Base-by-base conservation (phyloP, 2,888 invertebrate species). In the Caenorhabditis sp. region DNA sequence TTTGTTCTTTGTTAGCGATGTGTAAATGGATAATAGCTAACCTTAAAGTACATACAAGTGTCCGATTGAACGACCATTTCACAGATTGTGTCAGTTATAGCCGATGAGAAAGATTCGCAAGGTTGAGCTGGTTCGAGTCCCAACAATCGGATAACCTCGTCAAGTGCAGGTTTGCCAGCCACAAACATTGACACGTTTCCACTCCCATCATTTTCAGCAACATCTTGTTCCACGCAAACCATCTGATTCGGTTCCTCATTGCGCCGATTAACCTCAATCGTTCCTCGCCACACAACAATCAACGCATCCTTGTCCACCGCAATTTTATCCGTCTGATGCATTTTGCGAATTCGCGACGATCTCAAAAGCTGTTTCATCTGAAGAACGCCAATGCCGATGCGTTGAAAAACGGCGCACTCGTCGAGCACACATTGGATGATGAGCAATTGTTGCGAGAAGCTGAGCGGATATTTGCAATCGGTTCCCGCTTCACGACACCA, bases 401-500 rank as follows among this genome's bases (percentile, higher is more conserved):
- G 58, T 14, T 51, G 27, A 23, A 72, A 37, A 49, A 62, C 61
- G 21, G 64, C 58, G 27, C 72, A 72, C 37, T 72, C 67, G n/a
- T 58, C 49, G 43, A 72, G 54, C 5, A 72, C 21, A 26, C 51
- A 37, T 62, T 72, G 62, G 27, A 71, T 53, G 3, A 26, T 17
- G 14, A 68, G 58, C 2, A 74, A 36, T 36, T 74, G 74, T 37
- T 74, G 69, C 1, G 66, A 62, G 27, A 74, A 68, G 0, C 55
- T 43, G 0, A 74, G 24, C 1, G 69, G 69, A 57, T 69, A 74
- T 49, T 66, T 68, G 23, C 4, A 0, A 26, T 69, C 69, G 5
- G 63, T 63, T 8, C 69, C 74, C n/a, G 69, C 74, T 21, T 66
- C 69, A 0, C 74, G 60, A 62, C 67, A 67, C 74, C 74, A 74